These are phyloP conservation scores for Clitarchus hookeri DNA, from an alignment of 2,888 invertebrate species.

Conservation along the genomic window DNA sequence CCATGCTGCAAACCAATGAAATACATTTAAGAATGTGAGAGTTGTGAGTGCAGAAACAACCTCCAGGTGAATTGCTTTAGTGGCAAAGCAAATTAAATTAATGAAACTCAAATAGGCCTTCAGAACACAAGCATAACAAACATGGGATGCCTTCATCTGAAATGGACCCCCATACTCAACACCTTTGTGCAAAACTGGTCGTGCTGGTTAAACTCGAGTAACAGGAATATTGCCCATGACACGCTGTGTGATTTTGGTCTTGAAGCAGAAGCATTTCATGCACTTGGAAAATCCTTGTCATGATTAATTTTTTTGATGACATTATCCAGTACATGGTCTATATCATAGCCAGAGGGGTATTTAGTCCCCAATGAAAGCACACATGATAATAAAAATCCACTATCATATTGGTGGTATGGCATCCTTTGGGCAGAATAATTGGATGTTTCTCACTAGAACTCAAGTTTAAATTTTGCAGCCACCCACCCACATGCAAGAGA, in stretches of 20 bases:
- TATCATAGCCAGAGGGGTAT: neutral
- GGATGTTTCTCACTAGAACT: too few species aligned
- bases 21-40: too few species aligned
- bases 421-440: too few species aligned
- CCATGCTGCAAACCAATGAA: neutral
- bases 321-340: neutral
- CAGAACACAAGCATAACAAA: neutral
- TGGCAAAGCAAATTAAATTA: conserved; percentile 50
- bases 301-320: neutral
- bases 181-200: neutral
- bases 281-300: neutral
- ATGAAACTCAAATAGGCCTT: conserved; percentile 21
- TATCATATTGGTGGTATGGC: neutral
- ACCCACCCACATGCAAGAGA: neutral
- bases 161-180: conserved; percentile 22
- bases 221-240: conserved; percentile 17
- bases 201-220: neutral
- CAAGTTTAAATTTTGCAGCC: neutral
- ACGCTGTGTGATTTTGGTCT: neutral
- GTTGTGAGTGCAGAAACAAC: too few species aligned
- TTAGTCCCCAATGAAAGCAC: neutral
- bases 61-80: too few species aligned
- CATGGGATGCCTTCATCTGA: neutral
- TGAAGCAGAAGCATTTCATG: conserved; percentile 15
- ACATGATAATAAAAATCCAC: neutral